These are phyloP conservation scores for Equus quagga DNA, from an alignment of 2,113 vertebrate species.

Conservation along the genomic window DNA sequence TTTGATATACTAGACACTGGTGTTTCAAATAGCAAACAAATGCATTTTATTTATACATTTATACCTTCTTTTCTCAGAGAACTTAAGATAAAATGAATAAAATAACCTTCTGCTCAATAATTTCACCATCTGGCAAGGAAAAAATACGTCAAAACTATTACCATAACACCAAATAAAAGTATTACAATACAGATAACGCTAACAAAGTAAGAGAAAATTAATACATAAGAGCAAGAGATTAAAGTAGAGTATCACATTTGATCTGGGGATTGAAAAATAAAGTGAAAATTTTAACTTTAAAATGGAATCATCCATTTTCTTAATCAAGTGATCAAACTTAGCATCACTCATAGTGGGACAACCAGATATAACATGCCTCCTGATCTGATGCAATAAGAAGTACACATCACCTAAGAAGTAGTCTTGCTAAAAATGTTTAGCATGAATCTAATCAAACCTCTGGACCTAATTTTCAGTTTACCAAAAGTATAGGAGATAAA, in stretches of 20 bases:
- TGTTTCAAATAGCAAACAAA: neutral
- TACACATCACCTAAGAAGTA: neutral
- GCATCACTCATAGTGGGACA: neutral
- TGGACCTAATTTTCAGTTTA: neutral
- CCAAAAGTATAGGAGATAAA: neutral
- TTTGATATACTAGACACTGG: neutral
- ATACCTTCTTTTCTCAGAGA: neutral
- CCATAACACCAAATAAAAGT: neutral
- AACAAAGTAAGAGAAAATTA: neutral
- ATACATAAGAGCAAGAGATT: neutral
- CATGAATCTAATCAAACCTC: neutral
- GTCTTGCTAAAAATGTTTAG: neutral
- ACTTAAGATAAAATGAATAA: conserved; percentile 29
- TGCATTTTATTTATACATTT: neutral
- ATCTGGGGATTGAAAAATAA: neutral
- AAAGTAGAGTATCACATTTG: neutral
- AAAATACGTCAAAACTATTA: neutral
- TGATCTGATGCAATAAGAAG: neutral
- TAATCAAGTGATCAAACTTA: neutral
- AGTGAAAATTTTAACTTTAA: neutral
- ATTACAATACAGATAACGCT: neutral
- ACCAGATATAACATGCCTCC: neutral
- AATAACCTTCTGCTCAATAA: neutral
- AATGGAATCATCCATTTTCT: neutral
- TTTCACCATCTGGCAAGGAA: neutral